A percentile compares a stretch with the other conserved stretches of the same genome.
Evolutionary conservation across 2,888 invertebrate genomes (phyloP).

Genomic region (Congeria kusceri): DNA sequence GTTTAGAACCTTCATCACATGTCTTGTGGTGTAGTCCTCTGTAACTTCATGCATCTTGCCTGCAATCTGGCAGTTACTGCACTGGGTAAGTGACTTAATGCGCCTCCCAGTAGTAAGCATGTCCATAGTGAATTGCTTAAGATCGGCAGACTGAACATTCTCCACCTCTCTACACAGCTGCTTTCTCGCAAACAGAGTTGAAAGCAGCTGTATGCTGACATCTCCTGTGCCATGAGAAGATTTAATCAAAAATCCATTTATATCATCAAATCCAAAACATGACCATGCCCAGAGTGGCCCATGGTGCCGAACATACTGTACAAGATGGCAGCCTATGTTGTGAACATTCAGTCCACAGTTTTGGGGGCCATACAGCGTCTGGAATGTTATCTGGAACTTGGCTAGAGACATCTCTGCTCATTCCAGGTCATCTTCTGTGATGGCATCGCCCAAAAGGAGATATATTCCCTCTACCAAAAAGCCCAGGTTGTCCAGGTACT

Average conservation of each 20-base stretch:
- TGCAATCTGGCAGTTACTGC: neutral
- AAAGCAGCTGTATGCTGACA: conserved; percentile 14
- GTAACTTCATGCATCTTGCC: neutral
- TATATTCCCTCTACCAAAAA: conserved; percentile 38
- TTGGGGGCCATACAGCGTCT: conserved; percentile 10
- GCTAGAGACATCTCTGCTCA: neutral
- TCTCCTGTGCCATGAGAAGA: conserved; percentile 22
- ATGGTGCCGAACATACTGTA: conserved; percentile 16
- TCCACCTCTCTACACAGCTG: neutral
- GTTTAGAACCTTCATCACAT: no score
- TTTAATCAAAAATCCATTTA: conserved; percentile 21
- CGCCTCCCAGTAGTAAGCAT: conserved; percentile 7
- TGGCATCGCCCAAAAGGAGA: conserved; percentile 23
- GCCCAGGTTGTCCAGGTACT: conserved; percentile 24
- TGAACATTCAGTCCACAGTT: conserved; percentile 33
- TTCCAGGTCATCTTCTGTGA: conserved; percentile 11
- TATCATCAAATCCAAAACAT: conserved; percentile 39
- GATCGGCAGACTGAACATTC: neutral
- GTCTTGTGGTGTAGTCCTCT: neutral
- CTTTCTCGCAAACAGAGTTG: neutral
- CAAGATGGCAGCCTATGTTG: conserved; percentile 32
- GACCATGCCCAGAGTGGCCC: conserved; percentile 50
- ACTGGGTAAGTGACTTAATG: neutral
- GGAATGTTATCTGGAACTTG: neutral
- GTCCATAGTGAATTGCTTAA: conserved; percentile 18